A percentile compares a stretch with the other conserved stretches of the same genome.
Evolutionary conservation across 2,888 invertebrate genomes (phyloP).

Genomic region (Helicoverpa assulta): DNA sequence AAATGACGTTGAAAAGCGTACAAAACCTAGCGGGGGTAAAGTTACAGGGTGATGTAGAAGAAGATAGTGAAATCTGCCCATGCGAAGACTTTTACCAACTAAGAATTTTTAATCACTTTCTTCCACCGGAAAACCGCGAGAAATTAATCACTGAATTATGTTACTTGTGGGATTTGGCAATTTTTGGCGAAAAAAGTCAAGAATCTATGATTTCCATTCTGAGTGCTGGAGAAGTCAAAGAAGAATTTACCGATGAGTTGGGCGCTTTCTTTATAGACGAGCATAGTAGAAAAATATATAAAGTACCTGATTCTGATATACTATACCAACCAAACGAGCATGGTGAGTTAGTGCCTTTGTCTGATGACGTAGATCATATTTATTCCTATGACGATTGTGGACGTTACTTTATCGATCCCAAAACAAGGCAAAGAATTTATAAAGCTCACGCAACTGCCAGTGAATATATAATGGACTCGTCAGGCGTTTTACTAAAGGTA

Average conservation of each 20-base stretch:
- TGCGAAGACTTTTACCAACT: conserved; percentile 83
- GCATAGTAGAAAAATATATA: conserved; percentile 84
- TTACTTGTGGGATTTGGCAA: conserved; percentile 80
- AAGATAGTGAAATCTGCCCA: conserved; percentile 71
- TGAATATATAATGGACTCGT: conserved; percentile 85
- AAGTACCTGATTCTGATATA: conserved; percentile 72
- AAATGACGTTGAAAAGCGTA: conserved; percentile 74
- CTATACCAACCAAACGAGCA: conserved; percentile 82
- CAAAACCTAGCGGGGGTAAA: conserved; percentile 63
- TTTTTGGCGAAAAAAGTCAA: conserved; percentile 77
- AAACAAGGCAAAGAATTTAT: conserved; percentile 80
- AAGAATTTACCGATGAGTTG: conserved; percentile 82
- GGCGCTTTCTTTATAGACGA: conserved; percentile 83
- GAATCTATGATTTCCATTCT: conserved; percentile 85
- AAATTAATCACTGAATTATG: conserved; percentile 83
- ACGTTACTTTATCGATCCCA: conserved; percentile 79
- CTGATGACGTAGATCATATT: conserved; percentile 79
- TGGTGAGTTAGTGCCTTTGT: conserved; percentile 78
- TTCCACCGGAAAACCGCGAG: conserved; percentile 79
- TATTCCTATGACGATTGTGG: conserved; percentile 87
- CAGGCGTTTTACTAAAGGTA: conserved; percentile 80
- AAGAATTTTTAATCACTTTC: conserved; percentile 82
- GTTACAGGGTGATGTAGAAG: conserved; percentile 63
- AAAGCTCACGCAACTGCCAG: conserved; percentile 82
- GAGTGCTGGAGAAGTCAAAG: conserved; percentile 79